phyloP scores from a whole-genome alignment of 1,140 invertebrate genomes.

The Telenomus remus region DNA sequence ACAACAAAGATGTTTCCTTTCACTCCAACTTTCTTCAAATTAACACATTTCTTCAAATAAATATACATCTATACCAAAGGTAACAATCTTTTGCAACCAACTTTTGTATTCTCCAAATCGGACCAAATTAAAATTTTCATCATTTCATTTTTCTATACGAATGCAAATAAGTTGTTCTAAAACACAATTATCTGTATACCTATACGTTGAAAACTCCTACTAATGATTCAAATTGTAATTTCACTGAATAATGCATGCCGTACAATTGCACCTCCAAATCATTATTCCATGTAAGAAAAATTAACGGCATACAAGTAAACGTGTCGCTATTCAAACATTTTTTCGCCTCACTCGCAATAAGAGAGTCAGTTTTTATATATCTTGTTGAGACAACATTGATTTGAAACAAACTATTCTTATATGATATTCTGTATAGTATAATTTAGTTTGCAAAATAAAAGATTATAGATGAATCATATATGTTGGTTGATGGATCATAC shows the following conservation, averaged over 20 bases:
- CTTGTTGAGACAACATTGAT: too few relatives aligned
- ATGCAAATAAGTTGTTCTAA: constrained; percentile 47
- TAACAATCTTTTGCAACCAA: constrained; percentile 7
- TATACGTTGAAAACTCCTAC: constrained; percentile 28
- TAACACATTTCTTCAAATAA: constrained; percentile 45
- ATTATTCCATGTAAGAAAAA: constrained; percentile 45
- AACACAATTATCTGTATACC: constrained; percentile 49
- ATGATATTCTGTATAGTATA: too few relatives aligned
- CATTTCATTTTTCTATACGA: constrained; percentile 41
- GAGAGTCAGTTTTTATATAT: background rate
- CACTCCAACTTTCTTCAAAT: constrained; percentile 51
- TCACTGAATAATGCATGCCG: constrained; percentile 49
- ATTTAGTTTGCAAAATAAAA: too few relatives aligned
- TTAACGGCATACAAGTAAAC: constrained; percentile 41
- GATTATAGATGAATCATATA: too few relatives aligned
- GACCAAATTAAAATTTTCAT: constrained; percentile 7
- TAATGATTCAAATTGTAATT: constrained; percentile 47
- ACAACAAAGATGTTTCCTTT: constrained; percentile 54
- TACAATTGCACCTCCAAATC: constrained; percentile 31
- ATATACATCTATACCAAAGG: constrained; percentile 33
- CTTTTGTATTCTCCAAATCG: background rate
- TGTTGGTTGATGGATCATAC: background rate
- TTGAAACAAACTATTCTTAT: too few relatives aligned
- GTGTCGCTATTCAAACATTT: constrained; percentile 4
- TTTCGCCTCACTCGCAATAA: background rate